Evolutionary conservation across 2,888 invertebrate species (phyloP).

Genomic region (Drosophila meridionalis): DNA sequence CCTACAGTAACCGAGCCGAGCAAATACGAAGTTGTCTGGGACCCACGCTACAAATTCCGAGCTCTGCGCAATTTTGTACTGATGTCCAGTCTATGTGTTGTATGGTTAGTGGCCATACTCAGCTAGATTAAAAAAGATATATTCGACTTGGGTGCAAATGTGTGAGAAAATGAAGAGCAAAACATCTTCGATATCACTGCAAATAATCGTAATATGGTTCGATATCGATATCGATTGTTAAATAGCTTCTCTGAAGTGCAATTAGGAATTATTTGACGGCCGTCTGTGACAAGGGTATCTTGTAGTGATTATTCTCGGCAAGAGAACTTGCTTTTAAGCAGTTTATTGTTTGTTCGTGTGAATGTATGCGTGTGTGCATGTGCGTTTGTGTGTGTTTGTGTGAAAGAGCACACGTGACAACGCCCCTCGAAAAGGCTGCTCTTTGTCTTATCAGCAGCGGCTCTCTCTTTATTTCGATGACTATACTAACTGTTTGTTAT

Average conservation of each 20-base stretch:
- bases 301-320: background rate
- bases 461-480: constrained; percentile 19
- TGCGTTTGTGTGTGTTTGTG: background rate
- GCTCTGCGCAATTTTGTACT: too few relatives aligned
- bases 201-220: background rate
- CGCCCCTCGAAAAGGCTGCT: constrained; percentile 50
- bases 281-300: background rate
- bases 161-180: background rate
- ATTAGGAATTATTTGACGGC: background rate
- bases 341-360: background rate
- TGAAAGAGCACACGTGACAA: constrained; percentile 66
- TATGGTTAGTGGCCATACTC: background rate
- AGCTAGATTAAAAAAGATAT: background rate
- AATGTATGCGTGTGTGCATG: background rate
- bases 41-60: too few relatives aligned
- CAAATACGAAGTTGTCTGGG: too few relatives aligned
- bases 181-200: background rate
- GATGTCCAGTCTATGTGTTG: too few relatives aligned
- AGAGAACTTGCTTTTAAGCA: background rate
- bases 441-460: constrained; percentile 36
- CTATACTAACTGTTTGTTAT: constrained; percentile 35
- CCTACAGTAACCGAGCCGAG: too few relatives aligned
- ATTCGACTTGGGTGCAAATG: background rate
- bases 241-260: background rate
- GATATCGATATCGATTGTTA: background rate